phyloP scores from a whole-genome alignment of 2,888 invertebrate genomes.

The Pseudococcus jackbeardsleyi region DNA sequence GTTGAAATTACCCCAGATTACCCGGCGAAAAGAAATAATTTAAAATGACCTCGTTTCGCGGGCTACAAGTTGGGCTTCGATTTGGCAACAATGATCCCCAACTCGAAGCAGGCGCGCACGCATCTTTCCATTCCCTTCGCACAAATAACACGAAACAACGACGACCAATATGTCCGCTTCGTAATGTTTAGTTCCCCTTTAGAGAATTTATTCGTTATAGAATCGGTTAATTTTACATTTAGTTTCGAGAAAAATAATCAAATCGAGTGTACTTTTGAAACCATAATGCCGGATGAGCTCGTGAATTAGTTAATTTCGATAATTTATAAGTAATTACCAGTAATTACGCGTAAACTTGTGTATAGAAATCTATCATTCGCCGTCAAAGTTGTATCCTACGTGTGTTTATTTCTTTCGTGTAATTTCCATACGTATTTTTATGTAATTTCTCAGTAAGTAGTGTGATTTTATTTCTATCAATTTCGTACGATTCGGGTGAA shows the following conservation, averaged over 20 bases:
- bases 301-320: not conserved
- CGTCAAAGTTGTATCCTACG: not conserved
- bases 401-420: not conserved
- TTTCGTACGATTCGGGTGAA: too few species aligned
- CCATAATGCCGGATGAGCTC: not conserved
- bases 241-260: not conserved
- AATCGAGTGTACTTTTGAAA: not conserved
- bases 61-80: not conserved
- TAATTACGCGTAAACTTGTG: constrained; percentile 1
- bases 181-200: not conserved
- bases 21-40: not conserved
- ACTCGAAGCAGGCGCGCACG: not conserved
- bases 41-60: constrained; percentile 45
- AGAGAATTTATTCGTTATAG: not conserved
- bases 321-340: constrained; percentile 42
- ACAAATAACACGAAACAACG: not conserved
- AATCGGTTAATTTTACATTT: not conserved
- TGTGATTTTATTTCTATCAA: not conserved
- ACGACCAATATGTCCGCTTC: constrained; percentile 29
- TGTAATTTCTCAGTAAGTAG: constrained; percentile 43
- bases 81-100: not conserved
- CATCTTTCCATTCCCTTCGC: not conserved
- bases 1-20: not conserved
- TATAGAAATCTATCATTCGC: too few species aligned
- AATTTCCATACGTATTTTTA: constrained; percentile 47